Evolutionary conservation across 1,140 invertebrate species (phyloP).

Genomic region (Zaprionus africanus): DNA sequence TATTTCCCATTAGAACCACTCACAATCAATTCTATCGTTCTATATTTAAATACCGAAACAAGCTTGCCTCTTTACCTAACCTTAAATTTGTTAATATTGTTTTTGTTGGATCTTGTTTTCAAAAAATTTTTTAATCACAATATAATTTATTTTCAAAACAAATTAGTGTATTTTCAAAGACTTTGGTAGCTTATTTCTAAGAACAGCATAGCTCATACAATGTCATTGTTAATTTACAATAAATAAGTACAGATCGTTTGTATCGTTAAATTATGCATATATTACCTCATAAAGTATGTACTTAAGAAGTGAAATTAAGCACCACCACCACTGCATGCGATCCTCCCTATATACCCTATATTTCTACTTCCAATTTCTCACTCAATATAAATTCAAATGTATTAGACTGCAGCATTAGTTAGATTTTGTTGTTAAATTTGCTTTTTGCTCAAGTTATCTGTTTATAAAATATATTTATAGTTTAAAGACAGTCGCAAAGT

Average conservation of each 20-base stretch:
- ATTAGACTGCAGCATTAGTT: constrained; percentile 36
- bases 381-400: constrained; percentile 24
- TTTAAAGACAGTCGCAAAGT: constrained; percentile 31
- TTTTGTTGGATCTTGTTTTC: constrained; percentile 32
- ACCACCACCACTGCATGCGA: constrained; percentile 12
- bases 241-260: constrained; percentile 16
- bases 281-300: constrained; percentile 66
- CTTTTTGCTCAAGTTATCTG: constrained; percentile 35
- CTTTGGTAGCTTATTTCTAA: neutral
- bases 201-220: neutral
- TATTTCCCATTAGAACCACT: constrained; percentile 22
- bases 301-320: constrained; percentile 58
- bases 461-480: constrained; percentile 16
- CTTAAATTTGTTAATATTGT: constrained; percentile 27
- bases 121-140: constrained; percentile 8
- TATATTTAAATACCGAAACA: neutral
- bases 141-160: constrained; percentile 3
- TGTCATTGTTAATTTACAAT: constrained; percentile 7
- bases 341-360: neutral
- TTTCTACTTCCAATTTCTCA: constrained; percentile 34
- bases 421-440: constrained; percentile 42
- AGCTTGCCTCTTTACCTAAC: constrained; percentile 24
- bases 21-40: constrained; percentile 19
- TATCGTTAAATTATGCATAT: constrained; percentile 33
- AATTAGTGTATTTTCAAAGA: neutral